Evolutionary conservation across 2,888 invertebrate species (phyloP).

Genomic region (Mythimna vitellina): DNA sequence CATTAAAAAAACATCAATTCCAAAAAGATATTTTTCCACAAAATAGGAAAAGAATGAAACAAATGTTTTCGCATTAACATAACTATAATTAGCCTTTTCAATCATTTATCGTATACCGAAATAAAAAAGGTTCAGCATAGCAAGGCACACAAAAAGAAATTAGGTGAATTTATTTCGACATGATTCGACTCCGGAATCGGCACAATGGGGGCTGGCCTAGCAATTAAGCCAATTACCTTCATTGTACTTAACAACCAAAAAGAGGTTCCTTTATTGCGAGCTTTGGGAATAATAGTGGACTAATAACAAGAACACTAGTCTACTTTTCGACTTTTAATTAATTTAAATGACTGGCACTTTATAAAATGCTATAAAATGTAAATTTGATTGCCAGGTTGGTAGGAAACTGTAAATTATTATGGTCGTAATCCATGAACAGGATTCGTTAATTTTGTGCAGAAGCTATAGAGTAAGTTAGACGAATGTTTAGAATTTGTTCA

Average conservation of each 20-base stretch:
- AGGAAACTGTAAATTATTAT: slow-evolving; percentile 26
- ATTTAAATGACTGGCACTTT: slow-evolving; percentile 50
- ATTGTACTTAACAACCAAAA: slow-evolving; percentile 62
- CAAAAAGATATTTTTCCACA: too few relatives aligned
- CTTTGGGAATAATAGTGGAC: slow-evolving; percentile 55
- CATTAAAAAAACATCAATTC: too few relatives aligned
- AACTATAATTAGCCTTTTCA: slow-evolving; percentile 41
- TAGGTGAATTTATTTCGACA: slow-evolving; percentile 61
- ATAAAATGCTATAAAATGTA: slow-evolving; percentile 44
- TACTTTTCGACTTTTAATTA: slow-evolving; percentile 44
- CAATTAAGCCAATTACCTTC: slow-evolving; percentile 62
- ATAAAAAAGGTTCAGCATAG: slow-evolving; percentile 34
- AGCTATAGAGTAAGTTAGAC: slow-evolving; percentile 17
- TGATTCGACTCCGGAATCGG: slow-evolving; percentile 59
- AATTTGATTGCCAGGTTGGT: slow-evolving; percentile 36
- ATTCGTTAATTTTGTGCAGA: slow-evolving; percentile 14
- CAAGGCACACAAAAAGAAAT: slow-evolving; percentile 49
- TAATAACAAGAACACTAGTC: slow-evolving; percentile 53
- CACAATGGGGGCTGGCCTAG: slow-evolving; percentile 49
- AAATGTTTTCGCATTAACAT: slow-evolving; percentile 11
- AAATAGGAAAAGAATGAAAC: not conserved
- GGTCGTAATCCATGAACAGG: slow-evolving; percentile 22
- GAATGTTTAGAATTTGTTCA: slow-evolving; percentile 30
- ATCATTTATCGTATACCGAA: slow-evolving; percentile 29
- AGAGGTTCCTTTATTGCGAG: slow-evolving; percentile 56